Base-by-base conservation (phyloP, 2,888 invertebrate genomes). In the Athripsodes cinereus region DNA sequence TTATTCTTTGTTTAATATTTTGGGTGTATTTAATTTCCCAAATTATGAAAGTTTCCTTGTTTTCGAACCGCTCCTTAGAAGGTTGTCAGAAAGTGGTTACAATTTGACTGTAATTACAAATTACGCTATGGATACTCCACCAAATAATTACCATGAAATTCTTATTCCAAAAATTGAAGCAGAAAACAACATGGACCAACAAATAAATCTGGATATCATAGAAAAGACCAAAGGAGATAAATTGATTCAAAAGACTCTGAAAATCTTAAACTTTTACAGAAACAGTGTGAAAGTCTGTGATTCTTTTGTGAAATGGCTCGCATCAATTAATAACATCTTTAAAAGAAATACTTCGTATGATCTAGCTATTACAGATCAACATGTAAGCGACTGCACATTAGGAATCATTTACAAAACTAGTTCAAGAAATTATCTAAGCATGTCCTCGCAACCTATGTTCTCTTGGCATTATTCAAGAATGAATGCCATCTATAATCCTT, bases 81-180 rank as follows among this genome's bases (percentile, higher is more conserved):
- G 78, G 64, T 69, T 82, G 47, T 78, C 78, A 13, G 73, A 71
- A 65, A 71, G 75, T 21, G 75, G 80, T 57, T 80, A 82, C 66
- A 74, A 81, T 61, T 76, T 82, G 55, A 80, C 80, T 22, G 73
- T 82, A 65, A 73, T 81, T 50, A 78, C 75, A 66, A 76, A 78
- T 68, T 81, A 79, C 66, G 74, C 75, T 64, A 69, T 74, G 64
- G 69, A 72, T 26, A 68, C 78, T 63, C 72, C 76, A 1, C 70
- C 82, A 18, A 71, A 74, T 13, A 76, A 76, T 56, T 83, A 82
- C 70, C 77, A 74, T 62, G 82, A 84, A 64, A 71, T 85, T 49
- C 74, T 31, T 31, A 11, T 31, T 31, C n/a, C 46, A 46, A 46
- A 31, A n/a, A n/a, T n/a, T n/a, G n/a, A n/a, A n/a, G n/a, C n/a